phyloP scores from a whole-genome alignment of 2,888 invertebrate species.

The Tipula lateralis region DNA sequence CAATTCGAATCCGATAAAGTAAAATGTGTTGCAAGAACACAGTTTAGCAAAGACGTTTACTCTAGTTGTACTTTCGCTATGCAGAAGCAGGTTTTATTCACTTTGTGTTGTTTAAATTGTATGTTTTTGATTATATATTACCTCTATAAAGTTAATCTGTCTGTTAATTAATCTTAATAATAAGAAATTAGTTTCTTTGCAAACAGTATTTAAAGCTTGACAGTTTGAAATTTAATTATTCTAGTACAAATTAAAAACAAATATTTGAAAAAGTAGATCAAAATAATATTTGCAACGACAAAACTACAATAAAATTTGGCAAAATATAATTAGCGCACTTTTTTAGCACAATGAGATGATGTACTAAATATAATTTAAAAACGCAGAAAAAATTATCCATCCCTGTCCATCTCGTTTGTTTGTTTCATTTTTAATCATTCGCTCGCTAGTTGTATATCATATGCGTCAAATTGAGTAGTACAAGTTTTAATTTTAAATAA shows the following conservation, averaged over 20 bases:
- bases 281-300: neutral
- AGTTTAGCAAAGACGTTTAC: too few species aligned
- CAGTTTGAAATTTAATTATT: too few species aligned
- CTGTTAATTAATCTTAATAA: too few species aligned
- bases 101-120: too few species aligned
- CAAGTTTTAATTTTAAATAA: neutral
- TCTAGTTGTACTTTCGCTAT: too few species aligned
- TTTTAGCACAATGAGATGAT: neutral
- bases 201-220: too few species aligned
- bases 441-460: conserved; percentile 11
- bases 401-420: neutral
- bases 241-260: neutral
- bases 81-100: too few species aligned
- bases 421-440: conserved; percentile 11
- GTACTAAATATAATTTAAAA: neutral
- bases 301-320: neutral
- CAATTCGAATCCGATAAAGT: too few species aligned
- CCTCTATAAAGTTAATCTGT: too few species aligned
- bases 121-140: too few species aligned
- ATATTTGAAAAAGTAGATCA: neutral
- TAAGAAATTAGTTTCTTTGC: too few species aligned
- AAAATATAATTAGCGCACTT: neutral
- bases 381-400: neutral
- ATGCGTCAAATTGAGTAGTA: conserved; percentile 1
- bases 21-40: too few species aligned